Evolutionary conservation across 2,888 invertebrate genomes (phyloP), one percentile per base, ranked within the genome.

Genomic region (Chirona hameri): DNA sequence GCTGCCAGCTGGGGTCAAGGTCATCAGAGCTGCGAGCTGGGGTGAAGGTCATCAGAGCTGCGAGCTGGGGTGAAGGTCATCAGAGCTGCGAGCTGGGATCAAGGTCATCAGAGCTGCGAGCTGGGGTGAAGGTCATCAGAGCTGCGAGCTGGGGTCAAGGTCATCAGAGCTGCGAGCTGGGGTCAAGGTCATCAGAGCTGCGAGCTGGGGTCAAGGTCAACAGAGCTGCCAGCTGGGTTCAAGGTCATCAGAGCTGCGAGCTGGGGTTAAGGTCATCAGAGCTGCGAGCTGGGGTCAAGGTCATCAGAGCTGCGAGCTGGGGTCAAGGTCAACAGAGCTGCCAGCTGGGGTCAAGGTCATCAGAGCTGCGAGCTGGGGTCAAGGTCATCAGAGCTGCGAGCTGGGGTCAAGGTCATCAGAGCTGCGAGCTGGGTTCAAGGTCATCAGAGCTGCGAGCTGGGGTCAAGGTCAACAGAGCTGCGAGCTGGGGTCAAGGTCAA

Each of bases 181-280:
- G 72, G 29, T 72, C 31, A 10, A 14, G 29, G 72, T 72, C 72
- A 72, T 72, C 72, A 72, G 72, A n/a, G n/a, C n/a, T n/a, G n/a
- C n/a, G n/a, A n/a, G n/a, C n/a, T n/a, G 5, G 72, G 31, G 72
- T 31, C 72, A 3, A 31, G 31, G 72, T 18, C 14, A 18, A 31
- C 72, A 2, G 31, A n/a, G 29, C 72, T 72, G 72, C 12, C 27
- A 27, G 9, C 60, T n/a, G 1, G 24, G n/a, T n/a, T n/a, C 60
- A 60, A 60, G 10, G 24, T 60, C 9, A 60, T 21, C 60, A 24
- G 60, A n/a, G 10, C 57, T 4, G 15, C 18, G 7, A 18, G 18
- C 52, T n/a, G n/a, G n/a, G n/a, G 24, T n/a, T n/a, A 60, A 60
- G 10, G 24, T 60, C 9, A 60, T 21, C 60, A 24, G 60, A n/a